phyloP scores from a whole-genome alignment of 2,797 vertebrate genomes.

The Leontopithecus rosalia region DNA sequence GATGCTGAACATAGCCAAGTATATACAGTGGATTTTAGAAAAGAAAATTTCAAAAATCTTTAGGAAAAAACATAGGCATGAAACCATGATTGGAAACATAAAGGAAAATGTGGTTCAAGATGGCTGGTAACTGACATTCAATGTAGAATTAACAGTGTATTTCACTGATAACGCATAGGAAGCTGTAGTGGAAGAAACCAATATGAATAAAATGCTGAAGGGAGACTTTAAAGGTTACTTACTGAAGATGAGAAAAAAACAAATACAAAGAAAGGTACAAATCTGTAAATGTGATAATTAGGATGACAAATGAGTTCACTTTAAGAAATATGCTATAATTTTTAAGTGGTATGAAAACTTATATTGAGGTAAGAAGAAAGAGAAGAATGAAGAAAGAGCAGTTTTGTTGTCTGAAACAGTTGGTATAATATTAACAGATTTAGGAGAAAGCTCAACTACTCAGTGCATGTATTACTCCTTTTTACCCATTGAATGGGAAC shows the following conservation, averaged over 20 bases:
- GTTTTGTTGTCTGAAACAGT: not conserved
- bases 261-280: not conserved
- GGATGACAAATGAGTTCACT: not conserved
- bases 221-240: not conserved
- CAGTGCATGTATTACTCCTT: not conserved
- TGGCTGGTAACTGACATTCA: not conserved
- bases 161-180: not conserved
- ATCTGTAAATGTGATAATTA: not conserved
- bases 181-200: not conserved
- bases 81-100: not conserved
- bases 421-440: not conserved
- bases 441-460: not conserved
- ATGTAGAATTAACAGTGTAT: not conserved
- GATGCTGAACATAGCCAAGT: not conserved
- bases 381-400: not conserved
- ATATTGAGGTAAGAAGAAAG: conserved; percentile 11
- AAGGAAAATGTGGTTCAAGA: not conserved
- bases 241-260: not conserved
- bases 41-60: conserved; percentile 4
- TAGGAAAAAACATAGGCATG: not conserved
- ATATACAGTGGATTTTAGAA: not conserved
- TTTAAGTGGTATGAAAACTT: not conserved
- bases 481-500: conserved; percentile 27
- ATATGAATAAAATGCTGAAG: not conserved
- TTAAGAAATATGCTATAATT: conserved; percentile 5